phyloP scores from a whole-genome alignment of 1,140 invertebrate genomes.

The Metaphire vulgaris region DNA sequence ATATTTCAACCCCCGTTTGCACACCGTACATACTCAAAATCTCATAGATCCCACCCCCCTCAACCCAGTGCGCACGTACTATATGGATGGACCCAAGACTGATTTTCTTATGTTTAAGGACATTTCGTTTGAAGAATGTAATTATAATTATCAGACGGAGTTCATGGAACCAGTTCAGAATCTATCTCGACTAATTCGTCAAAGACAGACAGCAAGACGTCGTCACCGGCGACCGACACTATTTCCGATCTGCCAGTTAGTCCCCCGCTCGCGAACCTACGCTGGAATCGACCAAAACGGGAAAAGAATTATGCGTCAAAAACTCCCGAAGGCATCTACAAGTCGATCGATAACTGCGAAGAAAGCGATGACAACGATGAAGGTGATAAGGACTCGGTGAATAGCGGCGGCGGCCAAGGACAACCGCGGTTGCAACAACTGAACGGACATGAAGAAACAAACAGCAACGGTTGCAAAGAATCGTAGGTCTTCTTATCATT shows the following conservation, averaged over 20 bases:
- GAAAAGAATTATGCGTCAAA: not conserved
- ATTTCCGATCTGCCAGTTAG: not conserved
- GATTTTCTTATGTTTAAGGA: too few relatives aligned
- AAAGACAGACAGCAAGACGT: not conserved
- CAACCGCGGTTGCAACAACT: too few relatives aligned
- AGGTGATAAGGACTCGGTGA: not conserved
- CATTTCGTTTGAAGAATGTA: too few relatives aligned
- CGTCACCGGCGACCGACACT: not conserved
- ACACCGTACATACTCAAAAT: too few relatives aligned
- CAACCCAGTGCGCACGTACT: too few relatives aligned
- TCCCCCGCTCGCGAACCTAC: not conserved
- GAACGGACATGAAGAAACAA: not conserved
- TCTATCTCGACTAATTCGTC: too few relatives aligned
- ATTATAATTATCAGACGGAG: too few relatives aligned
- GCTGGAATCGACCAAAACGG: not conserved
- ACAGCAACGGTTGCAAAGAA: not conserved
- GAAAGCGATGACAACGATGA: not conserved
- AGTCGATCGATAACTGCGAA: not conserved
- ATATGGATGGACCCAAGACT: too few relatives aligned
- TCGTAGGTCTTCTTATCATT: not conserved
- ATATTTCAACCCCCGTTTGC: too few relatives aligned
- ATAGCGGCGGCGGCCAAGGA: not conserved
- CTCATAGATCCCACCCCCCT: too few relatives aligned
- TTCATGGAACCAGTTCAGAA: too few relatives aligned
- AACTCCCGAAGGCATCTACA: not conserved